A percentile compares a stretch with the other conserved stretches of the same genome.
Evolutionary conservation across 2,113 vertebrate genomes (phyloP).

Genomic region (Dipodomys ordii): DNA sequence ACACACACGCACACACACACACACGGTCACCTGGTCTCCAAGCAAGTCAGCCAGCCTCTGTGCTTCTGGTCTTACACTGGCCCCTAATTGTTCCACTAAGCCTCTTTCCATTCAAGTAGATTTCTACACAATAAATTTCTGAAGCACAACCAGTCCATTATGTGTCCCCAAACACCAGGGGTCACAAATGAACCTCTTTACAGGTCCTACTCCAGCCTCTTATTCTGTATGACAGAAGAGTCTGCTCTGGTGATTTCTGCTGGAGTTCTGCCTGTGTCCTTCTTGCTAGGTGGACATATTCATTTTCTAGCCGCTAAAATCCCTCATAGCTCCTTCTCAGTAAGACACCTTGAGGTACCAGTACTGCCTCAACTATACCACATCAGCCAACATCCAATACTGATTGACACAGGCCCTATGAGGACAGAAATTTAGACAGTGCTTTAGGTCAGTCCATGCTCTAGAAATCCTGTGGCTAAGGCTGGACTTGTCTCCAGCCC

Average conservation of each 20-base stretch:
- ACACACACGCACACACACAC: too few species aligned
- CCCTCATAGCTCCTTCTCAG: background rate
- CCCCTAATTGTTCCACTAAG: background rate
- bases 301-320: too few species aligned
- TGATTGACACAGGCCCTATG: background rate
- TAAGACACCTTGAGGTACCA: rapidly evolving
- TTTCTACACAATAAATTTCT: background rate
- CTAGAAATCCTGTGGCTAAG: background rate
- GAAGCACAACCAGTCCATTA: background rate
- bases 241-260: too few species aligned
- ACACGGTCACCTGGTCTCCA: background rate
- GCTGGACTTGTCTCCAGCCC: background rate
- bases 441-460: background rate
- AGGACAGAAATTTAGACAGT: background rate
- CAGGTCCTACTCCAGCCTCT: too few species aligned
- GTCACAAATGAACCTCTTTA: background rate
- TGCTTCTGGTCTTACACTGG: background rate
- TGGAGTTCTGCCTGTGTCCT: background rate
- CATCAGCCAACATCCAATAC: background rate
- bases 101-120: background rate
- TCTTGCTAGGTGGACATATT: background rate
- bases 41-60: too few species aligned
- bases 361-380: background rate
- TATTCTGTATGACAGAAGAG: too few species aligned
- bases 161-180: background rate